Conservation (phyloP, 2,888 invertebrate genomes). For the Congeria kusceri region DNA sequence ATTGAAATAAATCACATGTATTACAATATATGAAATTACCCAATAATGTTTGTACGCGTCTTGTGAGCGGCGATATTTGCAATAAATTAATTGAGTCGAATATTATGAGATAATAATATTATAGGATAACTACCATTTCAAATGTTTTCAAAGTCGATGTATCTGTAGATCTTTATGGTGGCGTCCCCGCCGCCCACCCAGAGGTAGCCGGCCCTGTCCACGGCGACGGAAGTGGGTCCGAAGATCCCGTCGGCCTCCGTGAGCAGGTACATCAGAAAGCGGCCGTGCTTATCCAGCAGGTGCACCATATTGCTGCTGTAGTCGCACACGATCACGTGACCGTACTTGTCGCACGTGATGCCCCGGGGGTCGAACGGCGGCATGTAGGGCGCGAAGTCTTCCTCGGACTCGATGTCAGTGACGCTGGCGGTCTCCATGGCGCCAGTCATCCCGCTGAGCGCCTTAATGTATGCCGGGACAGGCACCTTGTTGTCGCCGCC, state of each 20-base stretch:
- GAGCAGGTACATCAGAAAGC: constrained; percentile 65
- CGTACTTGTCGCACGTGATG: constrained; percentile 73
- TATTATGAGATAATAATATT: no score
- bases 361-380: constrained; percentile 72
- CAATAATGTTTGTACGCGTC: no score
- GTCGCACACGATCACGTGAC: constrained; percentile 76
- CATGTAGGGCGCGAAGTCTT: constrained; percentile 29
- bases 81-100: no score
- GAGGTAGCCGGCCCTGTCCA: constrained; percentile 66
- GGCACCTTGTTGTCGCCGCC: constrained; percentile 15
- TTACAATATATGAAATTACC: no score
- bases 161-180: constrained; percentile 63
- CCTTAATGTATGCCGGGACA: constrained; percentile 34
- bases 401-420: constrained; percentile 45
- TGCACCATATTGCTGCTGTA: constrained; percentile 69
- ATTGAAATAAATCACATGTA: no score
- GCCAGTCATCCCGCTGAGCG: constrained; percentile 52
- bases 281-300: constrained; percentile 65
- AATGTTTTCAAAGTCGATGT: constrained; percentile 45
- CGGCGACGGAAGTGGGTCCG: constrained; percentile 69
- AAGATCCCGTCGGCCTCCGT: constrained; percentile 63
- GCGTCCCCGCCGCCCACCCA: constrained; percentile 73
- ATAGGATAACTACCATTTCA: no score
- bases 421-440: constrained; percentile 53
- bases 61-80: no score